Evolutionary conservation across 2,888 invertebrate species (phyloP).

Genomic region (Mimumesa dahlbomi): DNA sequence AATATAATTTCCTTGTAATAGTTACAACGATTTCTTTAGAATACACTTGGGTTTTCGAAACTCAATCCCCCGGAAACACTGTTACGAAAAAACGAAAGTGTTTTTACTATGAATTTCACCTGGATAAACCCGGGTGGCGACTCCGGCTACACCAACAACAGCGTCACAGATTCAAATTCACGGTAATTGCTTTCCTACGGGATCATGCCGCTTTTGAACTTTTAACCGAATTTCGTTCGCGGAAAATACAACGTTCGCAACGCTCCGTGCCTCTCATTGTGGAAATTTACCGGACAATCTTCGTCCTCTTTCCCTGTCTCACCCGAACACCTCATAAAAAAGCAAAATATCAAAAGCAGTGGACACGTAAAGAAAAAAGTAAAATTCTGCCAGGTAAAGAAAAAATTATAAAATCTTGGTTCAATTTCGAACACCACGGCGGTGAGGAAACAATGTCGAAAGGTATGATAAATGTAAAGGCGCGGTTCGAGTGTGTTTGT

Average conservation of each 20-base stretch:
- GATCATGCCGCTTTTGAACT: background rate
- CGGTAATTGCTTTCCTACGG: background rate
- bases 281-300: background rate
- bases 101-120: background rate
- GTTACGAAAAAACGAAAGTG: background rate
- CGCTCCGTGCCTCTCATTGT: background rate
- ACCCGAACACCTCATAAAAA: too few relatives aligned
- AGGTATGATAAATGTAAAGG: too few relatives aligned
- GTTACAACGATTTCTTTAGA: background rate
- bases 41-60: background rate
- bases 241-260: background rate
- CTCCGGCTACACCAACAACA: background rate
- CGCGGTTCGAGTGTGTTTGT: conserved; percentile 5
- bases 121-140: background rate
- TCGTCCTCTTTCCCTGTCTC: background rate
- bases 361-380: too few relatives aligned
- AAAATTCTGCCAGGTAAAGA: too few relatives aligned
- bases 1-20: background rate
- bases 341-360: too few relatives aligned
- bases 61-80: background rate
- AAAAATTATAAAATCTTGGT: too few relatives aligned
- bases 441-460: too few relatives aligned
- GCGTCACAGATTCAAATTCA: background rate
- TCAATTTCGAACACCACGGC: too few relatives aligned
- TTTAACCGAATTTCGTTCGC: background rate